Evolutionary conservation across 2,797 vertebrate genomes (phyloP).

Genomic region (Phrynocephalus vlangalii): DNA sequence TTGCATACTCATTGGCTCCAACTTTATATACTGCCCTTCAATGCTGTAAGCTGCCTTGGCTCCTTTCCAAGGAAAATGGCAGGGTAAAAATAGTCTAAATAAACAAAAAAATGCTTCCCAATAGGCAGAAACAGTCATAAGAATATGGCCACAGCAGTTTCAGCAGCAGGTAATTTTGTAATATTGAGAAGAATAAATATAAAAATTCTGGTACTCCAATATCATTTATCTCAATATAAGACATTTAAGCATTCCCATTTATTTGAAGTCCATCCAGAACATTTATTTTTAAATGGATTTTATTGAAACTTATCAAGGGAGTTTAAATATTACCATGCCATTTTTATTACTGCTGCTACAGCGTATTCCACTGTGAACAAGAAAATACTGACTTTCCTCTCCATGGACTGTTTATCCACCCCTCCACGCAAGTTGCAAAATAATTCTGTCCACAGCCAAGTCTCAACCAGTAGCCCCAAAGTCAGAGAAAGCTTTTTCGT

Average conservation of each 20-base stretch:
- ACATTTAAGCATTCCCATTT: background rate
- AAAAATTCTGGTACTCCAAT: background rate
- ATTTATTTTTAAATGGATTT: background rate
- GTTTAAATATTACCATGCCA: background rate
- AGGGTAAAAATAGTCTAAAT: no score
- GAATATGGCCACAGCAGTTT: background rate
- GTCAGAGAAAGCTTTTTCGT: constrained; percentile 9
- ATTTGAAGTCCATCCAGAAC: background rate
- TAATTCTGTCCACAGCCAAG: background rate
- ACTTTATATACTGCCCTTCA: background rate
- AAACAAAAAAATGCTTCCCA: background rate
- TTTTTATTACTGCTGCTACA: background rate
- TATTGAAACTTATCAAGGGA: background rate
- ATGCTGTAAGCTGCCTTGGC: no score
- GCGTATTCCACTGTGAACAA: background rate
- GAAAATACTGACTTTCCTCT: background rate
- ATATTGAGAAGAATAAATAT: background rate
- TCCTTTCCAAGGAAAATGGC: no score
- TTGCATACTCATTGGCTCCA: background rate
- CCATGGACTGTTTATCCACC: background rate
- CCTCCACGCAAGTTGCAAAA: background rate
- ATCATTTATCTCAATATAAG: background rate
- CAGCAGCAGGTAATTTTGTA: background rate
- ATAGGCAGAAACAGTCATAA: background rate
- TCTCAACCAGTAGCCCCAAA: constrained; percentile 4